Conservation (phyloP, 2,797 vertebrate species). For the Urosaurus nigricauda region DNA sequence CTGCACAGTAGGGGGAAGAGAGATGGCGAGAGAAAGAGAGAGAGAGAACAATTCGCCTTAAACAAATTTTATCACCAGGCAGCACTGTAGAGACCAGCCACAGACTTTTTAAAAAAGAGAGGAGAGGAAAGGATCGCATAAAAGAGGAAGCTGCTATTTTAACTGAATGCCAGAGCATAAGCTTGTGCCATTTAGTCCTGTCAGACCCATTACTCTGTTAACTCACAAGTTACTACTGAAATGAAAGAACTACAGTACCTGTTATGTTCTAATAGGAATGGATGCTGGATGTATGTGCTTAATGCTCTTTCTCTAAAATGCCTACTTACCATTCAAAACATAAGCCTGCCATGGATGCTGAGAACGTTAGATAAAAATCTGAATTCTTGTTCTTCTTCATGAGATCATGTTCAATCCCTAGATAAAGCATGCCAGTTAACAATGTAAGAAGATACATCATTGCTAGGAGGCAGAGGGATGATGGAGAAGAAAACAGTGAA, state of each 20-base stretch:
- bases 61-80: conserved; percentile 56
- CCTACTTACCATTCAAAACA: conserved; percentile 19
- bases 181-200: not conserved
- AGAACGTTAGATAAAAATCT: conserved; percentile 43
- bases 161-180: conserved; percentile 21
- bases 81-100: conserved; percentile 35
- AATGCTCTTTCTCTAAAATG: conserved; percentile 12
- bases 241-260: conserved; percentile 20
- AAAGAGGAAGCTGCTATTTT: conserved; percentile 43
- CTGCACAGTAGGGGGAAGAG: conserved; percentile 56
- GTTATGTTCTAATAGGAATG: conserved; percentile 52
- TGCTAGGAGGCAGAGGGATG: not conserved
- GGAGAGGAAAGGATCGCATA: not conserved
- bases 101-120: not conserved
- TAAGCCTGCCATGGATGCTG: conserved; percentile 33
- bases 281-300: not conserved
- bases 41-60: conserved; percentile 48
- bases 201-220: not conserved
- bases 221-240: conserved; percentile 27
- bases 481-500: not conserved
- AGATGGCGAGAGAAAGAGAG: not conserved
- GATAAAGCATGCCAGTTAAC: not conserved
- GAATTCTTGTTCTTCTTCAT: conserved; percentile 13
- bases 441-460: conserved; percentile 13
- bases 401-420: accelerated